phyloP scores from a whole-genome alignment of 2,113 vertebrate species.

The Podarcis cretensis region DNA sequence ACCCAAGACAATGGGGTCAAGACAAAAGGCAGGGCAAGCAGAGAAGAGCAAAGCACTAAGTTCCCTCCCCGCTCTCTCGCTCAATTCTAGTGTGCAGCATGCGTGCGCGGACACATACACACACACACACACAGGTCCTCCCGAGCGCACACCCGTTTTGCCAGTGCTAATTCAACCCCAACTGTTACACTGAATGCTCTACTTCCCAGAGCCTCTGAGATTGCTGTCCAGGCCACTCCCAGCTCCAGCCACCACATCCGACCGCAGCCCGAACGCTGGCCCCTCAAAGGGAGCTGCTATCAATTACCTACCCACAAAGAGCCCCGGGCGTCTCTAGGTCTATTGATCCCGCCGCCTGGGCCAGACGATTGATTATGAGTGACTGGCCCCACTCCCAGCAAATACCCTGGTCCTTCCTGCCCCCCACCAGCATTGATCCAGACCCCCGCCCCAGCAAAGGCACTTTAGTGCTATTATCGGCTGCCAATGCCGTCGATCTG shows the following conservation, averaged over 20 bases:
- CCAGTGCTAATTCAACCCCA: not conserved
- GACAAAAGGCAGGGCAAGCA: not conserved
- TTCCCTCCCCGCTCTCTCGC: not conserved
- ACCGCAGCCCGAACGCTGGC: constrained; percentile 19
- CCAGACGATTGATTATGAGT: constrained; percentile 31
- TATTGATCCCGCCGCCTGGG: constrained; percentile 28
- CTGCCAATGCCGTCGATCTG: not conserved
- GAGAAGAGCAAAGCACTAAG: not conserved
- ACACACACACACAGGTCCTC: not conserved
- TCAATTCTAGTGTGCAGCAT: not conserved
- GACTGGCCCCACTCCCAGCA: constrained; percentile 9
- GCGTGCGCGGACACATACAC: too few species aligned
- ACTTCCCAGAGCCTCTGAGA: not conserved
- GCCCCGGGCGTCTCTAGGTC: constrained; percentile 23
- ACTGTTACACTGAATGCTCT: not conserved
- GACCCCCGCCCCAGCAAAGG: not conserved
- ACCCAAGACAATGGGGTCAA: constrained; percentile 22
- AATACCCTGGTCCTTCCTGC: not conserved
- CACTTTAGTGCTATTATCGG: constrained; percentile 7
- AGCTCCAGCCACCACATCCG: not conserved
- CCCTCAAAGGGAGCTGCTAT: constrained; percentile 29
- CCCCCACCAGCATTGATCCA: not conserved
- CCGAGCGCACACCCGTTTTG: not conserved
- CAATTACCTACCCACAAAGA: constrained; percentile 41
- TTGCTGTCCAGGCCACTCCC: not conserved